A percentile compares a stretch with the other conserved stretches of the same genome.
These are phyloP conservation scores for Cromileptes altivelis DNA, from an alignment of 2,113 vertebrate genomes.

Conservation along the genomic window DNA sequence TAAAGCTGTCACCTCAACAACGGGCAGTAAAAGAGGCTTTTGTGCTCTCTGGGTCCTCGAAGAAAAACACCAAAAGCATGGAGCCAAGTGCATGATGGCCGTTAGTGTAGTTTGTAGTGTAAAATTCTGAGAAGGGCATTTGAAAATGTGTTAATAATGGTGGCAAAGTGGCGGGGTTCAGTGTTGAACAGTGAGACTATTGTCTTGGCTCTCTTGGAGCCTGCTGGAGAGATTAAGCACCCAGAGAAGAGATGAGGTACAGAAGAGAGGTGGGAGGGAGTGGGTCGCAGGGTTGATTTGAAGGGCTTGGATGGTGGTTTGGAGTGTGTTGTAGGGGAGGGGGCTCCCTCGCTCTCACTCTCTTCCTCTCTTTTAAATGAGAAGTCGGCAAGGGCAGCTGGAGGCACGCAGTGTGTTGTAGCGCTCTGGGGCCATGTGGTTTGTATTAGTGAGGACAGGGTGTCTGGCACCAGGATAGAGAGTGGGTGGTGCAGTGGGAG, in stretches of 20 bases:
- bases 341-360: constrained; percentile 57
- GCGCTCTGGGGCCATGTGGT: constrained; percentile 84
- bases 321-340: constrained; percentile 65
- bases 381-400: constrained; percentile 76
- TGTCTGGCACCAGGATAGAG: constrained; percentile 83
- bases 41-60: constrained; percentile 65
- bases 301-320: constrained; percentile 80
- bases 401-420: constrained; percentile 80
- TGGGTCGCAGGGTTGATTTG: constrained; percentile 76
- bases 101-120: constrained; percentile 70
- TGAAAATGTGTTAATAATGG: constrained; percentile 85
- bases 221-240: constrained; percentile 83
- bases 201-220: constrained; percentile 81
- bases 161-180: constrained; percentile 75
- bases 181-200: constrained; percentile 83
- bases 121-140: constrained; percentile 77
- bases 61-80: constrained; percentile 67
- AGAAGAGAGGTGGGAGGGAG: constrained; percentile 66
- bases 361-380: constrained; percentile 76
- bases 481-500: constrained; percentile 80
- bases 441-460: constrained; percentile 86
- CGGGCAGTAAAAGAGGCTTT: constrained; percentile 76
- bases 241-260: constrained; percentile 79
- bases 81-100: constrained; percentile 70
- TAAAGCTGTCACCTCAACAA: constrained; percentile 84